These are phyloP conservation scores for Kuschelorhynchus macadamiae DNA, from an alignment of 2,888 invertebrate genomes.

Conservation along the genomic window DNA sequence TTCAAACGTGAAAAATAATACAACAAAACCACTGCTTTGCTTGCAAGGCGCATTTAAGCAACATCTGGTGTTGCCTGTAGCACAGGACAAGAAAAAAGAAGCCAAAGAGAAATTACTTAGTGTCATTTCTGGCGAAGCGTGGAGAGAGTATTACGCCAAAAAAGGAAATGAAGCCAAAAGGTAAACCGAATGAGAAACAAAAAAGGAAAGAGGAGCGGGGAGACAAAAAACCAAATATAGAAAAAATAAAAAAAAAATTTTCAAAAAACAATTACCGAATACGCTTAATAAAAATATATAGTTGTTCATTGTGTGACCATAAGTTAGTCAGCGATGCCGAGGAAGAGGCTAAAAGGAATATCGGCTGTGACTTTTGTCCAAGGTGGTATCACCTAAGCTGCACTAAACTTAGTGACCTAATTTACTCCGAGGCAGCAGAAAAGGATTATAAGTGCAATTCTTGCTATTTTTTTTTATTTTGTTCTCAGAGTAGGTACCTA, in stretches of 20 bases:
- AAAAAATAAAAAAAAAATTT: not conserved
- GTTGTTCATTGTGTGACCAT: not conserved
- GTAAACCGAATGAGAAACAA: not conserved
- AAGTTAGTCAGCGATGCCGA: slow-evolving; percentile 1
- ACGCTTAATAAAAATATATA: not conserved
- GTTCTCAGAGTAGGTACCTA: not conserved
- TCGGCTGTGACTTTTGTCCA: slow-evolving; percentile 5
- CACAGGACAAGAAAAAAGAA: slow-evolving; percentile 4
- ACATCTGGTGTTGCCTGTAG: not conserved
- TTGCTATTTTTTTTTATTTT: not conserved
- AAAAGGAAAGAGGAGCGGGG: not conserved
- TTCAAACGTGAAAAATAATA: not conserved
- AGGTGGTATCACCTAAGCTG: slow-evolving; percentile 14
- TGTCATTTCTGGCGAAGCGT: slow-evolving; percentile 1
- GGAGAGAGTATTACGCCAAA: slow-evolving; percentile 1
- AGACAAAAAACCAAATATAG: not conserved
- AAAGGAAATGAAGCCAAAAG: not conserved
- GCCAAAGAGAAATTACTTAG: slow-evolving; percentile 3
- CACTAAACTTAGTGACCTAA: not conserved
- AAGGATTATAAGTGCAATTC: slow-evolving; percentile 2
- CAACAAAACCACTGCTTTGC: not conserved
- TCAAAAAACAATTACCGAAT: not conserved
- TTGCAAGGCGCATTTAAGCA: slow-evolving; percentile 1
- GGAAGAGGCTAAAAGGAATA: slow-evolving; percentile 14
- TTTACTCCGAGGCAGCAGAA: not conserved